Evolutionary conservation across 2,113 vertebrate genomes (phyloP).

Genomic region (Oryctolagus cuniculus): DNA sequence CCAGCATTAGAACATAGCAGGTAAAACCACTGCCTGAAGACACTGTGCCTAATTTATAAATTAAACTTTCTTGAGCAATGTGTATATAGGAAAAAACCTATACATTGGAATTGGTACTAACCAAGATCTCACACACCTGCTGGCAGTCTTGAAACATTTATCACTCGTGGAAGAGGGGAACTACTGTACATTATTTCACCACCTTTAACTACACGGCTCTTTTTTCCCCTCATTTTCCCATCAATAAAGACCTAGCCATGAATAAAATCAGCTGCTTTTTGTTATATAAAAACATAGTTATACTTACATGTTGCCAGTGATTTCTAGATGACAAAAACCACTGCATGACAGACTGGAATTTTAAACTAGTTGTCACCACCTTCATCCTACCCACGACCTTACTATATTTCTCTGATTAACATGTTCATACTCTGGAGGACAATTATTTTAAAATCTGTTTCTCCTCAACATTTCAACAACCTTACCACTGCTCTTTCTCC

Average conservation of each 20-base stretch:
- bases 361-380: not conserved
- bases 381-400: not conserved
- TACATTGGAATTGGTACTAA: not conserved
- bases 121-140: not conserved
- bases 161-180: not conserved
- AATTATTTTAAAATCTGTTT: conserved; percentile 26
- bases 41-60: not conserved
- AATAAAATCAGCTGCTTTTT: not conserved
- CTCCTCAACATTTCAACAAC: not conserved
- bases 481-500: not conserved
- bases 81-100: not conserved
- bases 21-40: too few relatives aligned
- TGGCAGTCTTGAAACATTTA: not conserved
- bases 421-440: not conserved
- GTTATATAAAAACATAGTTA: not conserved
- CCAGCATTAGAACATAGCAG: too few relatives aligned
- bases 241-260: not conserved
- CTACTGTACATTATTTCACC: conserved; percentile 16
- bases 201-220: not conserved
- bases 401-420: not conserved
- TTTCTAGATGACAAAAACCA: not conserved
- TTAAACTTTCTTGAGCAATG: not conserved
- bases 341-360: not conserved
- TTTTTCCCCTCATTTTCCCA: not conserved
- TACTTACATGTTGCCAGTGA: not conserved